Base-by-base conservation (phyloP, 1,140 invertebrate genomes). In the Trypoxylus dichotomus region DNA sequence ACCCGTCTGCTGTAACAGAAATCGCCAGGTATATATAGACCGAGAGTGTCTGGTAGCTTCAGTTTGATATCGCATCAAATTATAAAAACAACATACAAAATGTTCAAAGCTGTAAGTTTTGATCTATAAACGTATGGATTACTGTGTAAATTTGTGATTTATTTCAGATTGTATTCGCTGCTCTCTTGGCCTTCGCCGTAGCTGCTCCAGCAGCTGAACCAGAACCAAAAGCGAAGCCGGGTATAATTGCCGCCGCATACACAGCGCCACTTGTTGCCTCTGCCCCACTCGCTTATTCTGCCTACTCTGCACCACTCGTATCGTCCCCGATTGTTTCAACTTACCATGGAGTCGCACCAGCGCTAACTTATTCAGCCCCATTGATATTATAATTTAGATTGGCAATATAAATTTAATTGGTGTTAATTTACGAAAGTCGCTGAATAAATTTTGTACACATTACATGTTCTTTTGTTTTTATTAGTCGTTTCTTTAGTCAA, bases 121-220 rank as follows among this genome's bases (percentile, higher is more conserved):
- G 10, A 63, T 21, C 32, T 74, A n/a, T n/a, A n/a, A n/a, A n/a
- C n/a, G n/a, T 72, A 32, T 74, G 11, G 13, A 5, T 74, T 8
- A 21, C 6, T 37, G 19, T 74, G 42, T 42, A 13, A 72, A 24
- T 47, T n/a, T 5, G 19, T 77, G 78, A 27, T 81, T 25, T 77
- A 29, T 81, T 82, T 37, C 60, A 82, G 80, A 63, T 83, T 76
- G 80, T 82, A 15, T 75, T 89, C 79, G 85, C 88, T 81, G 86
- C 87, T 79, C 79, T 89, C 76, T 80, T 89, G 85, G 87, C 87
- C 54, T 83, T 88, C 76, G 77, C 72, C 21, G 58, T 74, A 13
- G 72, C 72, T 47, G 43, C 73, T 15, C 73, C 73, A 74, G 37
- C 27, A 3, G 19, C 73, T 6, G 37, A 74, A 42, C 73, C 73